These are phyloP conservation scores for Bos indicus DNA, from an alignment of 2,113 vertebrate genomes.

Conservation along the genomic window DNA sequence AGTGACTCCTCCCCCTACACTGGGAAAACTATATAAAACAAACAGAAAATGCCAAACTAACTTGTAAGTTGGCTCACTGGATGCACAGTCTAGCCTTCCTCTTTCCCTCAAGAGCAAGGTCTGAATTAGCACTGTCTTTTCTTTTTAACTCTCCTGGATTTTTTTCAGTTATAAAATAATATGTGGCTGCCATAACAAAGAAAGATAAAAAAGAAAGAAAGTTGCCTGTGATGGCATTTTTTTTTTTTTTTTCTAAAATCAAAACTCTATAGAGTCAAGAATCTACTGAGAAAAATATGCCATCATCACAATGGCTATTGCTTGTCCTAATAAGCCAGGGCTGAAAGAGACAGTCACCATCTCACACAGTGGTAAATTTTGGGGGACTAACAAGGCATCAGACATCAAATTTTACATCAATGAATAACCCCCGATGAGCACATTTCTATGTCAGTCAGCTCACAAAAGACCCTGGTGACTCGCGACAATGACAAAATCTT, in stretches of 20 bases:
- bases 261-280: background rate
- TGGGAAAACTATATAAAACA: background rate
- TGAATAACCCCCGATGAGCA: slow-evolving; percentile 4
- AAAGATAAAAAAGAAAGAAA: background rate
- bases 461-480: slow-evolving; percentile 38
- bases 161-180: background rate
- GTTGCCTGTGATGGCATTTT: background rate
- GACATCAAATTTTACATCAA: slow-evolving; percentile 34
- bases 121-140: background rate
- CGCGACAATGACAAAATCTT: slow-evolving; percentile 32
- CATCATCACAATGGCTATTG: background rate
- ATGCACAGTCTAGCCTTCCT: background rate
- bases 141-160: background rate
- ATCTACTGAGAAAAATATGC: background rate
- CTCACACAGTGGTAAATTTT: slow-evolving; percentile 17
- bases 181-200: background rate
- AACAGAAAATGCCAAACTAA: background rate
- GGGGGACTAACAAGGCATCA: background rate
- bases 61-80: background rate
- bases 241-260: background rate
- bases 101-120: background rate
- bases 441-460: slow-evolving; percentile 42
- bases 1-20: background rate
- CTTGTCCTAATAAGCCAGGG: background rate
- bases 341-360: background rate